Evolutionary conservation across 1,140 invertebrate species (phyloP), one percentile per base, ranked within the genome.

Genomic region (Papilio polyxenes): DNA sequence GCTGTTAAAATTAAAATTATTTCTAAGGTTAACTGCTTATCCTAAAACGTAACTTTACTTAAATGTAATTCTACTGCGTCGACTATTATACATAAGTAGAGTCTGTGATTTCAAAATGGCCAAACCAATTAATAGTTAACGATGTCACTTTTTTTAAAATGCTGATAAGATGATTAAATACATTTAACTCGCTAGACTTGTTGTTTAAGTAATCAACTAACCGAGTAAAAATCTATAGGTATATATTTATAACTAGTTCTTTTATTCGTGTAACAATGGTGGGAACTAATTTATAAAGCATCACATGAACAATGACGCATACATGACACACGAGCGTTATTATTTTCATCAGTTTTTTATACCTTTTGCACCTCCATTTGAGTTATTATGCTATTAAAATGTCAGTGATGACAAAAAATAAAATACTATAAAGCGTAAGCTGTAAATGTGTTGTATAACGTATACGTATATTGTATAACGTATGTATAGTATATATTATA

Each of bases 231-330:
- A 31, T 7, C 40, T 31, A 13, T 72, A 72, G 2, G 13, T 72
- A 72, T 72, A 72, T 72, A 31, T 37, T 72, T 72, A 72, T 72
- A 72, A 0, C 10, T 17, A 13, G 2, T 1, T 65, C 8, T 40
- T 4, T 72, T 72, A 72, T 72, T 69, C 31, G 65, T 72, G 23
- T 15, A 37, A 72, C 65, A 72, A 72, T 72, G 31, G 31, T 72
- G 65, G 65, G 65, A 72, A 72, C 31, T 17, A 37, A 72, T 37
- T 72, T 72, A 37, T 72, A 37, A 69, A 72, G 65, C 37, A 72
- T 40, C 65, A 72, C 65, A 72, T 72, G 65, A 72, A 62, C 20
- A 72, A 8, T 72, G 65, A 72, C 65, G 13, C 65, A 72, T 72
- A 72, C 65, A 8, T 10, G 56, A 44, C 40, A 44, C 7, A 7